Conservation (phyloP, 2,113 vertebrate species). For the Nothoprocta perdicaria region DNA sequence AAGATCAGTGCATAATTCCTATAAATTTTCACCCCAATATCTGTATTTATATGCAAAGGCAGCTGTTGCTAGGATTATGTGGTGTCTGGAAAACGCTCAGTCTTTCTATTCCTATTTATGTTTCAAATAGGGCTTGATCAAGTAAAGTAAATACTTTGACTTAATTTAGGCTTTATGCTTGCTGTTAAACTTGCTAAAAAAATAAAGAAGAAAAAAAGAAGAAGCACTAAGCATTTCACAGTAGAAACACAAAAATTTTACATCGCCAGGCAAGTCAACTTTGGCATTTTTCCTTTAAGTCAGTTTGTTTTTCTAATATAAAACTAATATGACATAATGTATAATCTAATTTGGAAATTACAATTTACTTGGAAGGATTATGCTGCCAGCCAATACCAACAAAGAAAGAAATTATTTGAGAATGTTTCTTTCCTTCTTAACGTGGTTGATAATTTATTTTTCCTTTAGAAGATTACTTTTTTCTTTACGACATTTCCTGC, state of each 20-base stretch:
- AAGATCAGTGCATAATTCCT: neutral
- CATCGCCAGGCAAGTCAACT: constrained; percentile 60
- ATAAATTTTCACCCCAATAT: neutral
- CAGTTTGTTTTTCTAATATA: constrained; percentile 82
- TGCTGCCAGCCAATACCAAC: constrained; percentile 78
- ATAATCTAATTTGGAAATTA: constrained; percentile 83
- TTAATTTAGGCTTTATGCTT: constrained; percentile 69
- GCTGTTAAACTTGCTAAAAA: constrained; percentile 54
- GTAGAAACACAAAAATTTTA: constrained; percentile 66
- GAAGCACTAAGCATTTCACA: constrained; percentile 53
- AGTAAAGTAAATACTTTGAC: constrained; percentile 57
- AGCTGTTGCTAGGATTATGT: constrained; percentile 37
- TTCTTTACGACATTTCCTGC: constrained; percentile 79
- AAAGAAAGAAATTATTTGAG: constrained; percentile 76
- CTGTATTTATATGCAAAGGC: constrained; percentile 33
- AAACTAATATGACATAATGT: constrained; percentile 84
- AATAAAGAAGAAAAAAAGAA: neutral
- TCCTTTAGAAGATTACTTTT: constrained; percentile 80
- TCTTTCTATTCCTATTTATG: constrained; percentile 7
- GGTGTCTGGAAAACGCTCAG: neutral
- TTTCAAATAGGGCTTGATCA: constrained; percentile 36
- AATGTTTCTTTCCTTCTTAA: constrained; percentile 79
- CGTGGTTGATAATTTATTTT: constrained; percentile 80
- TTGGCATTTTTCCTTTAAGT: constrained; percentile 77
- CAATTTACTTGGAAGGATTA: constrained; percentile 82